These are phyloP conservation scores for Procambarus virginalis DNA, from an alignment of 1,140 invertebrate genomes.

Conservation along the genomic window DNA sequence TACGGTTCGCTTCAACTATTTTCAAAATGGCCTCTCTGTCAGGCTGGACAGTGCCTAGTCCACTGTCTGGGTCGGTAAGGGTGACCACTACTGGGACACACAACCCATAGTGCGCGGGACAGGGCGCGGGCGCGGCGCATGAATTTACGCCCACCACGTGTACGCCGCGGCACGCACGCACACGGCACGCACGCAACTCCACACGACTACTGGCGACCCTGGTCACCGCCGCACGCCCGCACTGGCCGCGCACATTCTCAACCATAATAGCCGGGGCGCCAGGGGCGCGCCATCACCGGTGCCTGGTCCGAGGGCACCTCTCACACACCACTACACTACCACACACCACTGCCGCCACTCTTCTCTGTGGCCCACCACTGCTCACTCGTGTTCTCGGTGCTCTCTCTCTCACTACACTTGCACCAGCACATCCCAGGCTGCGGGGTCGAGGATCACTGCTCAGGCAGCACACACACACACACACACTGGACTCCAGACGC, in stretches of 20 bases:
- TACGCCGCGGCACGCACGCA: constrained; percentile 57
- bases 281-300: constrained; percentile 55
- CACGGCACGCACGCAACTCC: constrained; percentile 56
- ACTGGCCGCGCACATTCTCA: constrained; percentile 47
- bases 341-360: constrained; percentile 1
- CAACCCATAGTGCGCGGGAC: constrained; percentile 62
- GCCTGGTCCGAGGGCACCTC: constrained; percentile 21
- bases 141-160: constrained; percentile 57
- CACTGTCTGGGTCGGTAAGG: constrained; percentile 51
- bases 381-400: neutral
- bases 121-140: constrained; percentile 54
- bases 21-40: constrained; percentile 59
- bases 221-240: constrained; percentile 60
- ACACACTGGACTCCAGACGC: constrained; percentile 76
- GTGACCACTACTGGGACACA: constrained; percentile 51
- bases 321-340: constrained; percentile 52
- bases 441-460: constrained; percentile 72
- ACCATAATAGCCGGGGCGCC: constrained; percentile 63
- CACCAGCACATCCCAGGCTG: constrained; percentile 49
- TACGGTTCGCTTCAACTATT: constrained; percentile 52
- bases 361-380: constrained; percentile 14
- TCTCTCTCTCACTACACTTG: constrained; percentile 26
- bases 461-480: constrained; percentile 73
- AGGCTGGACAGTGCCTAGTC: constrained; percentile 55
- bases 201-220: constrained; percentile 59